Conservation (phyloP, 2,113 vertebrate genomes). For the Saguinus midas region DNA sequence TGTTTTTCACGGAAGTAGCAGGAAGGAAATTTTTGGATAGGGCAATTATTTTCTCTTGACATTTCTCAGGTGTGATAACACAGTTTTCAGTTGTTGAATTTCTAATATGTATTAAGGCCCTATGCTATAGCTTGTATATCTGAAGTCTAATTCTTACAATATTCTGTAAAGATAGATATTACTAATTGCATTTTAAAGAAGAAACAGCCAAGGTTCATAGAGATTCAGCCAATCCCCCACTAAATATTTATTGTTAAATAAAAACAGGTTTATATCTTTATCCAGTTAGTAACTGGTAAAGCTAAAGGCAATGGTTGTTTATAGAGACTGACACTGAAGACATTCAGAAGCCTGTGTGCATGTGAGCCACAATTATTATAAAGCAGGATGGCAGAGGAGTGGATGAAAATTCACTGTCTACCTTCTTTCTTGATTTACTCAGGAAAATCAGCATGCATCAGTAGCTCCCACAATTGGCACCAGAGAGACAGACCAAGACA, state of each 20-base stretch:
- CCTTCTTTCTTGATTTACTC: background rate
- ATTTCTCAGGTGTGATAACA: background rate
- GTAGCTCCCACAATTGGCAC: background rate
- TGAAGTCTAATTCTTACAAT: background rate
- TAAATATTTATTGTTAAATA: background rate
- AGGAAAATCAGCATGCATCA: background rate
- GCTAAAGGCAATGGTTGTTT: background rate
- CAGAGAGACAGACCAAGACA: background rate
- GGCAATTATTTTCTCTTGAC: background rate
- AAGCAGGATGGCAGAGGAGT: background rate
- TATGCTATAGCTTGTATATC: background rate
- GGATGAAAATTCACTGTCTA: background rate
- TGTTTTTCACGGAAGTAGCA: background rate
- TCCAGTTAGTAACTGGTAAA: background rate
- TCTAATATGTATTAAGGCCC: background rate
- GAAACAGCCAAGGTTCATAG: background rate
- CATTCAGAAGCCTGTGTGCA: accelerated
- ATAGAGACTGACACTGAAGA: background rate
- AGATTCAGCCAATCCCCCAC: background rate
- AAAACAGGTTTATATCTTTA: background rate
- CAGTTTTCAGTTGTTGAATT: background rate
- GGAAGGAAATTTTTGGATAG: background rate
- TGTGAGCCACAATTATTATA: background rate
- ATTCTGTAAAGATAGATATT: background rate
- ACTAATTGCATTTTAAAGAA: conserved; percentile 1